Conservation (phyloP, 2,797 vertebrate species). For the Pogoniulus pusillus region DNA sequence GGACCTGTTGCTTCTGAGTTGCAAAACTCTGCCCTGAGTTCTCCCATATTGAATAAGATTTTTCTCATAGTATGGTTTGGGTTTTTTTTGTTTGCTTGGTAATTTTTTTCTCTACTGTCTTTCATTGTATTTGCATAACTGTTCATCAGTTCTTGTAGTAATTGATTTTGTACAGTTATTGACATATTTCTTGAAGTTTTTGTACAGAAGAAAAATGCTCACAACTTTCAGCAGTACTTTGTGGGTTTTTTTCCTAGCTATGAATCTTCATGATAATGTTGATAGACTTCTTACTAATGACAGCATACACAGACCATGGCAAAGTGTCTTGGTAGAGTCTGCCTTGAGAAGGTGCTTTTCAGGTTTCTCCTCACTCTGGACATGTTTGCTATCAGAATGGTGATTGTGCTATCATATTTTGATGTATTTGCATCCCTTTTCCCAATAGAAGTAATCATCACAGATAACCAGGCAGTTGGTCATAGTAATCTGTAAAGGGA, state of each 20-base stretch:
- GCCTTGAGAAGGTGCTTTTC: neutral
- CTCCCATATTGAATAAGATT: neutral
- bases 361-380: neutral
- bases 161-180: neutral
- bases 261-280: neutral
- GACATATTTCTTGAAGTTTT: neutral
- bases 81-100: neutral
- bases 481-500: neutral
- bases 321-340: neutral
- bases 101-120: neutral
- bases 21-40: neutral
- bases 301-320: neutral
- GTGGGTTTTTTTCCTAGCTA: neutral
- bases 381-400: neutral
- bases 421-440: neutral
- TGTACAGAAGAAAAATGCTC: neutral
- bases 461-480: neutral
- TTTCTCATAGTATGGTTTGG: neutral
- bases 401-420: neutral
- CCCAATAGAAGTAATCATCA: neutral
- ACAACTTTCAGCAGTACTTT: neutral
- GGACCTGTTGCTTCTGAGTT: neutral
- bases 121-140: neutral
- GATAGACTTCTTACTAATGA: neutral
- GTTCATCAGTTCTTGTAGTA: neutral